Evolutionary conservation across 1,140 invertebrate genomes (phyloP).

Genomic region (Pseudomyrmex pallidus): DNA sequence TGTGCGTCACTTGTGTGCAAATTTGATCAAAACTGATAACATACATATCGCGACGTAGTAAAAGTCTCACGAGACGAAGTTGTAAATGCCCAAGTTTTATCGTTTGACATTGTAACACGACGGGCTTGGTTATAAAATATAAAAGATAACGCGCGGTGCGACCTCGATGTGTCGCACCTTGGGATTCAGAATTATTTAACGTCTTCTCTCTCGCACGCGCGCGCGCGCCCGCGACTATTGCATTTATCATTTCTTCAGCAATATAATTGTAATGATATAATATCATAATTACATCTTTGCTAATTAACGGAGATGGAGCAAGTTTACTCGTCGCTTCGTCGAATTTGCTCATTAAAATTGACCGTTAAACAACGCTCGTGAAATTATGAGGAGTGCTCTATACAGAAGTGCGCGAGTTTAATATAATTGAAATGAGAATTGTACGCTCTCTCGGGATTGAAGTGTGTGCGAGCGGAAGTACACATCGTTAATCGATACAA

Average conservation of each 20-base stretch:
- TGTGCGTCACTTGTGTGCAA: conserved; percentile 1
- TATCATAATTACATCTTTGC: neutral
- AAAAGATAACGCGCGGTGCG: neutral
- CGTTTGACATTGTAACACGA: neutral
- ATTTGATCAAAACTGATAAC: conserved; percentile 33
- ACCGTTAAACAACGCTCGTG: neutral
- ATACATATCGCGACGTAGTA: neutral
- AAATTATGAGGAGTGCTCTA: neutral
- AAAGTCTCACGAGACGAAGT: neutral
- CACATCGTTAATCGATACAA: conserved; percentile 64
- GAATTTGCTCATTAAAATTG: conserved; percentile 30
- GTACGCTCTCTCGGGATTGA: no score
- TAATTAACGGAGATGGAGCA: conserved; percentile 24
- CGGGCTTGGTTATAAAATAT: neutral
- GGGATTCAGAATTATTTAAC: neutral
- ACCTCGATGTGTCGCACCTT: neutral
- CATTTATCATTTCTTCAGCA: neutral
- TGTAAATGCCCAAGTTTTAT: conserved; percentile 29
- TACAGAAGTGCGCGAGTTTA: neutral
- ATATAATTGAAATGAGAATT: neutral
- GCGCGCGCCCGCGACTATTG: neutral
- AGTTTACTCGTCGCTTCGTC: neutral
- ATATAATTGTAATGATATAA: neutral
- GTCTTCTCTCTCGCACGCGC: neutral
- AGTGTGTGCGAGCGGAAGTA: conserved; percentile 51